These are phyloP conservation scores for Bombus haemorrhoidalis DNA, from an alignment of 1,140 invertebrate species.

Conservation along the genomic window DNA sequence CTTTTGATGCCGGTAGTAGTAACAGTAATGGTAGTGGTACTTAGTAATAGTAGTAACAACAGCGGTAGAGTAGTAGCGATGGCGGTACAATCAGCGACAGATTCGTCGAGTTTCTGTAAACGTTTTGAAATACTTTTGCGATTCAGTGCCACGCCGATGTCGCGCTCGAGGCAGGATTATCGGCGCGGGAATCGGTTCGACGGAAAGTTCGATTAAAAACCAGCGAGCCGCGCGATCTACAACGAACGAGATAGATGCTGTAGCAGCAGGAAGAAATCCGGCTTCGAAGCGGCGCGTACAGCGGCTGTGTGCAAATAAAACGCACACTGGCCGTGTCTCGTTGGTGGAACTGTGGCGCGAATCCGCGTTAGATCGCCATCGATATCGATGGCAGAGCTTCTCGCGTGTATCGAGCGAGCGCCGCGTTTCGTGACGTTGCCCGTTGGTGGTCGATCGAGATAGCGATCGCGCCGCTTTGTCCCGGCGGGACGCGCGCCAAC, in stretches of 20 bases:
- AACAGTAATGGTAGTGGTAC: no score
- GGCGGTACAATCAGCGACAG: no score
- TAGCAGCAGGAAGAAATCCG: conserved; percentile 3
- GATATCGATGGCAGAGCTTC: conserved; percentile 13
- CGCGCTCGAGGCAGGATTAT: background rate
- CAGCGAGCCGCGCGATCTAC: conserved; percentile 25
- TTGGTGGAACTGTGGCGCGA: no score
- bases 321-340: background rate
- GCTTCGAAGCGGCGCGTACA: background rate
- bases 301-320: conserved; percentile 1
- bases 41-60: no score
- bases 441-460: conserved; percentile 32
- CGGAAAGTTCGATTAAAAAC: conserved; percentile 29
- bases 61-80: no score
- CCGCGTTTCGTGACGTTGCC: background rate
- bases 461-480: conserved; percentile 53
- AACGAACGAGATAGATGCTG: background rate
- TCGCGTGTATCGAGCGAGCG: background rate
- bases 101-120: background rate
- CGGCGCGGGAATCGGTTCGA: background rate
- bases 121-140: background rate
- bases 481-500: conserved; percentile 21
- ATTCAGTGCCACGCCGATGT: background rate
- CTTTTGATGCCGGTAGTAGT: no score
- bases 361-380: conserved; percentile 22